Percentiles rank a stretch among this genome's conserved stretches.
Conservation (phyloP, 2,888 invertebrate genomes). For the Pterostichus niger region DNA sequence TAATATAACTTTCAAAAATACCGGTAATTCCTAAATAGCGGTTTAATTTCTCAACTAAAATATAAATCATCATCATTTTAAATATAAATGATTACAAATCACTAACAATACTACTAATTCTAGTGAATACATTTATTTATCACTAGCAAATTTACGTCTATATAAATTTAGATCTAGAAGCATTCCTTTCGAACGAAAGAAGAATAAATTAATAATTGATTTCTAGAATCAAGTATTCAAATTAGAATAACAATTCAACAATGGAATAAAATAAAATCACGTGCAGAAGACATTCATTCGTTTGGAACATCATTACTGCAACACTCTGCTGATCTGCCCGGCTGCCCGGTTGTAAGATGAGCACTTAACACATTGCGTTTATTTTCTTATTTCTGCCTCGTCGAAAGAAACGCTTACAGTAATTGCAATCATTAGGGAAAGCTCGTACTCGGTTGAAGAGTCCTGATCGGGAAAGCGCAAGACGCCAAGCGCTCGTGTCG, state of each 20-base stretch:
- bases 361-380: slow-evolving; percentile 64
- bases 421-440: slow-evolving; percentile 67
- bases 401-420: slow-evolving; percentile 62
- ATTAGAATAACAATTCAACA: slow-evolving; percentile 10
- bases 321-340: slow-evolving; percentile 11
- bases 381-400: slow-evolving; percentile 66
- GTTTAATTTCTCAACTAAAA: no score
- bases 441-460: slow-evolving; percentile 49
- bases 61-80: no score
- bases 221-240: background rate
- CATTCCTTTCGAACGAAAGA: no score
- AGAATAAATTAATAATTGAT: background rate
- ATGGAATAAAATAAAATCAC: slow-evolving; percentile 17
- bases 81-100: no score
- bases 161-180: no score
- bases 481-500: background rate
- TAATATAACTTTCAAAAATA: no score
- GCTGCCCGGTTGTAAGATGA: slow-evolving; percentile 48
- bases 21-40: no score
- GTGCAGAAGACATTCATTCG: background rate
- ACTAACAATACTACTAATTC: no score
- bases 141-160: no score
- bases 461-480: slow-evolving; percentile 48
- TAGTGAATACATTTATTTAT: no score
- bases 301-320: slow-evolving; percentile 46